Evolutionary conservation across 2,113 vertebrate species (phyloP), one percentile per base, ranked within the genome.

Genomic region (Hipposideros armiger): DNA sequence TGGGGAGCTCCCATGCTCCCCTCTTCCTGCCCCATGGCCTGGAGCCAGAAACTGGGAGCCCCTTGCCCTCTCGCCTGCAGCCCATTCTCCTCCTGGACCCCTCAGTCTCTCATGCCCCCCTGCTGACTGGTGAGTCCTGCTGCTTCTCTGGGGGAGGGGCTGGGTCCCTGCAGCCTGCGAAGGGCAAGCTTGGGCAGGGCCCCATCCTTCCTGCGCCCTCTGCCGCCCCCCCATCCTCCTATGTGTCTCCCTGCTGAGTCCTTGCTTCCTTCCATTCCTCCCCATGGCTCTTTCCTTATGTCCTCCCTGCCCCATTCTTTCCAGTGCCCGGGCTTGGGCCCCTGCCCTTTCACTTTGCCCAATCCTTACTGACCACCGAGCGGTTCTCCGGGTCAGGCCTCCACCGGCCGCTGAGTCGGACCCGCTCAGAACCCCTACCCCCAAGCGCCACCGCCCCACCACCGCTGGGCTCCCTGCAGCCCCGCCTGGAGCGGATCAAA

Each of bases 381-480:
- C 98, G 98, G 4, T 98, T 99, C 76, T 93, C 98, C 11, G 97
- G 98, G 85, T 98, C 98, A 0, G 98, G 98, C 7, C 99, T 98
- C 76, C 99, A 99, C 96, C 98, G 99, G 92, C 99, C 99, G 0
- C 98, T 99, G 98, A 99, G 99, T 96, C 98, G 99, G 96, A 99
- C 99, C 5, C 99, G 99, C 93, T 99, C 99, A 0, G 99, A 99
- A 95, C 99, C 99, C 4, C 98, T 99, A 56, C 99, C 99, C 54
- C 99, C 99, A 94, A 99, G 98, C 82, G 98, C 99, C 95, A 98
- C 98, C 2, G 94, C 98, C 32, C 96, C 99, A 42, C 97, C 98
- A 96, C 98, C 98, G 87, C 97, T 98, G 93, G 98, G 98, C 87
- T 98, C 99, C 88, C 98, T 99, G 76, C 98, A 99, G 84, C 62